Evolutionary conservation across 2,797 vertebrate genomes (phyloP), one percentile per base, ranked within the genome.

Genomic region (Silurus aristotelis): DNA sequence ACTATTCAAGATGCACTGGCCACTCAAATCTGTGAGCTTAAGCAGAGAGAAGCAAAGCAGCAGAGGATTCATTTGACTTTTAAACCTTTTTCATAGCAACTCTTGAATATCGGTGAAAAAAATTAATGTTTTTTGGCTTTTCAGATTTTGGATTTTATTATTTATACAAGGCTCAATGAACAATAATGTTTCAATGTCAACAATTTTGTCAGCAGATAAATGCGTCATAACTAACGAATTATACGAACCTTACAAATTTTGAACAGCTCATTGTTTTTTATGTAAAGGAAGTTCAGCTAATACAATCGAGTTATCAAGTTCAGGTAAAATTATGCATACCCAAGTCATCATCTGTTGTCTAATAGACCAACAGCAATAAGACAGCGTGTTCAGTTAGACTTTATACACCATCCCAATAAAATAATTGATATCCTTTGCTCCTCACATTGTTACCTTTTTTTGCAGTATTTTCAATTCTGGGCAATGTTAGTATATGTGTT

Each of bases 381-480:
- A 86, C 86, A 70, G 83, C 9, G 22, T 87, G 90, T 90, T 90
- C 89, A 86, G 84, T 80, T 89, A 83, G 88, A 88, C 86, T 93
- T 90, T 84, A 83, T 90, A 84, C 85, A 87, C 88, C 87, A 89
- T 82, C 87, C 87, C 80, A 81, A 81, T 91, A 82, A 61, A 78
- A 43, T 61, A 43, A 63, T 79, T 7, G 20, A 61, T 46, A 0
- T 31, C n/a, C 22, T 63, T 12, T 60, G 43, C 60, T 78, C 17
- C 52, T 77, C 19, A 77, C 25, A 22, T 60, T 77, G 55, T 77
- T 9, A 77, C 27, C 2, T 72, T 38, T 84, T 84, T 87, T 80
- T 66, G 93, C 94, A 96, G 94, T 97, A 96, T 98, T 97, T 97
- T 93, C 93, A 97, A 96, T 96, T 91, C 96, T 95, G 94, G 94